A percentile compares a stretch with the other conserved stretches of the same genome.
Conservation (phyloP, 2,888 invertebrate genomes). For the Drosophila flavopinicola region DNA sequence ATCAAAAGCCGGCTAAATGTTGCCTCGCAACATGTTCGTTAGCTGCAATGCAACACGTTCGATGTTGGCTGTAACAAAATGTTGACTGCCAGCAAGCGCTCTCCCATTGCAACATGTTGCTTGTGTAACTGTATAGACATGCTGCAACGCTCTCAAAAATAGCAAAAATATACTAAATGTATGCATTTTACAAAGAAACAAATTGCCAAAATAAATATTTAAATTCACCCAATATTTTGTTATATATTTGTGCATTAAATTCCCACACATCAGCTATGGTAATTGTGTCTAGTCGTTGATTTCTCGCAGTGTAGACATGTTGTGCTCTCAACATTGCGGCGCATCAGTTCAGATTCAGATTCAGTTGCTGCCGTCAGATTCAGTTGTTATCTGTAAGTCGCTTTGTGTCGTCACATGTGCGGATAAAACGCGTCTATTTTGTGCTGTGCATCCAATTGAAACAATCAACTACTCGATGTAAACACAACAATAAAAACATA, state of each 20-base stretch:
- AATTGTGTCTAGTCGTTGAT: not conserved
- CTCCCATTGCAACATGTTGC: constrained; percentile 62
- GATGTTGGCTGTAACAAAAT: constrained; percentile 28
- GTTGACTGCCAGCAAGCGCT: constrained; percentile 38
- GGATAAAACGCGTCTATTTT: constrained; percentile 26
- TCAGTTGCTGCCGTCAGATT: constrained; percentile 51
- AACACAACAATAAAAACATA: constrained; percentile 41
- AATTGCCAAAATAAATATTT: not conserved
- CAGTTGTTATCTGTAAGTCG: constrained; percentile 80
- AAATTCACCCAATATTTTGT: not conserved
- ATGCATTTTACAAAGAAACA: no score
- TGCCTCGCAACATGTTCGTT: constrained; percentile 30
- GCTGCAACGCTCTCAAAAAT: constrained; percentile 26
- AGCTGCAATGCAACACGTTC: constrained; percentile 21
- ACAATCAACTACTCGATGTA: constrained; percentile 23
- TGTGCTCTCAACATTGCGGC: constrained; percentile 70
- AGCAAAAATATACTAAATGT: not conserved
- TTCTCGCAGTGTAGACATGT: constrained; percentile 45
- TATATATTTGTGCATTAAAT: not conserved
- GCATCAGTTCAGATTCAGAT: constrained; percentile 68
- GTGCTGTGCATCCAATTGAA: constrained; percentile 29
- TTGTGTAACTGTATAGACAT: constrained; percentile 52
- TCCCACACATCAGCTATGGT: not conserved
- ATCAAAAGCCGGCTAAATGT: constrained; percentile 39
- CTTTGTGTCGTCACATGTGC: constrained; percentile 50